A percentile compares a stretch with the other conserved stretches of the same genome.
These are phyloP conservation scores for Lanius collurio DNA, from an alignment of 2,113 vertebrate species.

Conservation along the genomic window DNA sequence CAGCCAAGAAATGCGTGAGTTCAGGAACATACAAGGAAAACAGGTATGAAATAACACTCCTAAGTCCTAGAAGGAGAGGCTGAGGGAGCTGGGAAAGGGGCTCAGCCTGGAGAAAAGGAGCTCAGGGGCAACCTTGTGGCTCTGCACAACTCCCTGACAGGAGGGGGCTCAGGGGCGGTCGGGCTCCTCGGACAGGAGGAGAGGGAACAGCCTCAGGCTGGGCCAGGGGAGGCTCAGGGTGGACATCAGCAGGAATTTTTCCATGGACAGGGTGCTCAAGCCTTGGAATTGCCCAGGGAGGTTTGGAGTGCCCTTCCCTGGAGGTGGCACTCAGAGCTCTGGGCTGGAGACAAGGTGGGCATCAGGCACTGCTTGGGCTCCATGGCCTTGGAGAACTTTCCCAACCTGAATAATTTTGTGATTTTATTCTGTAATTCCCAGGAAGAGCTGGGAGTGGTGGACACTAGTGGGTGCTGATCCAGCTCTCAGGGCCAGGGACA, in stretches of 20 bases:
- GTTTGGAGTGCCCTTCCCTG: neutral
- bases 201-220: neutral
- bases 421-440: neutral
- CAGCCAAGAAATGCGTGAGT: neutral
- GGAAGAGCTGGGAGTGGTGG: neutral
- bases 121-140: neutral
- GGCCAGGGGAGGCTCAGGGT: neutral
- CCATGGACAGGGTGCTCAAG: neutral
- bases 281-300: accelerated
- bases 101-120: neutral
- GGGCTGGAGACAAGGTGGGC: neutral
- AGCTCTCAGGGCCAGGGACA: neutral
- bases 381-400: accelerated
- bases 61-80: accelerated
- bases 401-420: neutral
- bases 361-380: accelerated
- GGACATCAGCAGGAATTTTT: neutral
- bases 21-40: neutral
- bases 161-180: neutral
- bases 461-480: neutral
- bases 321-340: accelerated
- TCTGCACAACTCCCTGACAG: neutral
- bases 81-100: neutral
- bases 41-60: neutral
- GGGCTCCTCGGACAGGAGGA: neutral